Base-by-base conservation (phyloP, 2,888 invertebrate genomes). In the Sesia bembeciformis region DNA sequence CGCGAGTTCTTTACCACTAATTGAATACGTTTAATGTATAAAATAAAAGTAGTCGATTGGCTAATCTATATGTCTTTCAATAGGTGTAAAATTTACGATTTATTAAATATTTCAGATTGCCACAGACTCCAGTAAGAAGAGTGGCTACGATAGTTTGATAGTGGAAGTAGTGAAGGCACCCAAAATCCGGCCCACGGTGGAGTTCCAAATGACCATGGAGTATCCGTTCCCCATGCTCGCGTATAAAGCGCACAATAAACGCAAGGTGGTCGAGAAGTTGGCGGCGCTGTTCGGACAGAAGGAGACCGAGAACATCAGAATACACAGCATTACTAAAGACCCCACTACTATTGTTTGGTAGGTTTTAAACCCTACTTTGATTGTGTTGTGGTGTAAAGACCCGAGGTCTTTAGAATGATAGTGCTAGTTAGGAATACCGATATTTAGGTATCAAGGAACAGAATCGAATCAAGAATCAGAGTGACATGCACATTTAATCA, bases 241-340 rank as follows among this genome's bases (percentile, higher is more conserved):
- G 0, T 92, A 93, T 68, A 94, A 93, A 54, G 93, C 96, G 0
- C 83, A 88, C 40, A 91, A 93, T 74, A 95, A 97, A 70, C 91
- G 95, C 41, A 94, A 94, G 65, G 94, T 97, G 62, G 92, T 97
- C 8, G 95, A 96, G 72, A 95, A 95, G 61, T 76, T 98, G 39
- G 92, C 95, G 0, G 90, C 91, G 38, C 73, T 97, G 7, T 97
- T 96, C 72, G 93, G 93, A 1, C 97, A 97, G 78, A 84, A 84
- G 39, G 92, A 94, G 59, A 91, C 95, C 0, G 91, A 91, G 40
- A 92, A 94, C 56, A 94, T 97, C 58, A 92, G 94, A 58, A 90
- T 97, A 58, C 92, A 93, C 53, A 93, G 93, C 58, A 93, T 97
- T 53, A 90, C 90, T 3, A 86, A 91, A 57, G 93, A 92, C 49